Percentiles rank a stretch among this genome's conserved stretches.
These are phyloP conservation scores for Lasius fuliginosus DNA, from an alignment of 2,888 invertebrate genomes.

Conservation along the genomic window DNA sequence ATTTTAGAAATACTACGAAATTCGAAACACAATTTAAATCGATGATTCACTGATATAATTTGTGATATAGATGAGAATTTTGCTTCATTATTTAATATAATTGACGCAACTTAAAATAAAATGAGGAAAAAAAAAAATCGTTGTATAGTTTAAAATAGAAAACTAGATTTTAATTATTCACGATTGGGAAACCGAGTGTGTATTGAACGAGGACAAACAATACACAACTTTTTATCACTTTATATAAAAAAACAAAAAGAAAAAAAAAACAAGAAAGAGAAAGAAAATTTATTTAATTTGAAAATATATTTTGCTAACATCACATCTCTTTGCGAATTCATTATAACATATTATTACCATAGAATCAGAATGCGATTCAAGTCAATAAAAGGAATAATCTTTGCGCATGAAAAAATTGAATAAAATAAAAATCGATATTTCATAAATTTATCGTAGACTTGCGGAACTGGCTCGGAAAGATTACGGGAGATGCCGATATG, in stretches of 20 bases:
- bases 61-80: background rate
- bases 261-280: constrained; percentile 5
- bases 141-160: background rate
- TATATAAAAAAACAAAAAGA: background rate
- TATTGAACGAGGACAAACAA: background rate
- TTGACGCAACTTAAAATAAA: background rate
- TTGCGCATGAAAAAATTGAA: constrained; percentile 8
- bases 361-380: constrained; percentile 27
- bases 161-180: constrained; percentile 1
- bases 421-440: constrained; percentile 1
- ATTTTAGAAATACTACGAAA: constrained; percentile 18
- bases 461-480: constrained; percentile 66
- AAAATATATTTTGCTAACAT: background rate
- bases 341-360: background rate
- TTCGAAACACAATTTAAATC: constrained; percentile 43
- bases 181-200: background rate
- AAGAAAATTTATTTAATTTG: background rate
- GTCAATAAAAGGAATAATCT: background rate
- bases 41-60: background rate
- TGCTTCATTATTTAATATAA: background rate
- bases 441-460: constrained; percentile 26
- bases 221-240: constrained; percentile 15
- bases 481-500: constrained; percentile 64
- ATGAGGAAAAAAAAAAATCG: background rate
- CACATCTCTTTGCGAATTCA: background rate